Evolutionary conservation across 2,113 vertebrate species (phyloP), one percentile per base, ranked within the genome.

Genomic region (Seriola rivoliana): DNA sequence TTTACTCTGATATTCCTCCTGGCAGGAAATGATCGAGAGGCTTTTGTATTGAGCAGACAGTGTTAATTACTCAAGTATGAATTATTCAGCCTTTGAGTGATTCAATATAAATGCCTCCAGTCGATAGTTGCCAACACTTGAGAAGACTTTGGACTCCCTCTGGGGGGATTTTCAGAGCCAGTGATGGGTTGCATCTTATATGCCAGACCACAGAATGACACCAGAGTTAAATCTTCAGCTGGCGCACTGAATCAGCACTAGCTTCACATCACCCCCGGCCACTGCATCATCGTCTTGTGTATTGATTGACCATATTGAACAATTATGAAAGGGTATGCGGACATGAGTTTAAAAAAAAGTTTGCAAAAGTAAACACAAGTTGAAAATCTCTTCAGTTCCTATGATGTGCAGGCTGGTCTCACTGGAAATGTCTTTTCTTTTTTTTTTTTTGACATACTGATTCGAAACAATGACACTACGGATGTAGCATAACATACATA

Each of bases 51-150:
- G 69, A 87, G 82, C 46, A 81, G 88, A 83, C 86, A 87, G 93
- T 91, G 91, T 94, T 91, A 92, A 93, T 95, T 94, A 93, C 92
- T 84, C 64, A 59, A 81, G 75, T 66, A 89, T 95, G 84, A 95
- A 96, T 95, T 90, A 96, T 95, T 94, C 86, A 95, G 59, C 57
- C 63, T 64, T 80, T 93, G 54, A 93, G 92, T 40, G 88, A 91
- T 85, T 89, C 54, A 83, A 93, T 85, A 91, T 89, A 89, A 92
- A 93, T 90, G 86, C 64, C 69, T 71, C 52, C 50, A 48, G 89
- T 94, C 94, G 79, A 95, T 94, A 90, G 75, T 59, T 82, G 82
- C 71, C 79, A 92, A 87, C 85, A 94, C 83, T 80, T 8, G 89
- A 94, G 94, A 90, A 80, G 87, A 81, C 76, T 80, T 72, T 83